Percentiles rank a stretch among this genome's conserved stretches.
Conservation (phyloP, 2,888 invertebrate genomes). For the Mesorhabditis spiculigera region DNA sequence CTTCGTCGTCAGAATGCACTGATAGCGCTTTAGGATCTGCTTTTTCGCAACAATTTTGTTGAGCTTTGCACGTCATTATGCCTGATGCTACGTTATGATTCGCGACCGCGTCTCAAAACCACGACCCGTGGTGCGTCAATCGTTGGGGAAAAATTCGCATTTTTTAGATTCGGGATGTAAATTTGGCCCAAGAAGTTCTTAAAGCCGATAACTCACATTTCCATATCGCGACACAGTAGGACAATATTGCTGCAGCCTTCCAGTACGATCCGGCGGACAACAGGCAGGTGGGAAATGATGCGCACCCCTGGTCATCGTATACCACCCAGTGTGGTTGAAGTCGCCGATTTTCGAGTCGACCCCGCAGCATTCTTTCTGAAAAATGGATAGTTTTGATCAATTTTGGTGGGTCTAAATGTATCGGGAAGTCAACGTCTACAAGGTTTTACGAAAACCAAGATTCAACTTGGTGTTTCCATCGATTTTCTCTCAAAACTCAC, state of each 20-base stretch:
- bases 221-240: conserved; percentile 47
- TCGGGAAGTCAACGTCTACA: not conserved
- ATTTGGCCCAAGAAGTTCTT: too few species aligned
- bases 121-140: too few species aligned
- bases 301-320: conserved; percentile 34
- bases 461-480: not conserved
- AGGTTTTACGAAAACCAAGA: not conserved
- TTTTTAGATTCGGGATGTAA: too few species aligned
- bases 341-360: conserved; percentile 56
- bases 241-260: conserved; percentile 41
- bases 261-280: conserved; percentile 49
- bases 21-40: too few species aligned
- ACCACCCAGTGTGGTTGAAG: conserved; percentile 52
- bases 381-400: not conserved
- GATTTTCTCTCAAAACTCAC: conserved; percentile 20
- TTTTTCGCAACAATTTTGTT: too few species aligned
- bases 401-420: too few species aligned
- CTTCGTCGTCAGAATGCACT: too few species aligned
- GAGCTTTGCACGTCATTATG: too few species aligned
- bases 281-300: conserved; percentile 55
- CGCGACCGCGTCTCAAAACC: too few species aligned
- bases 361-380: conserved; percentile 54
- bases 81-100: too few species aligned
- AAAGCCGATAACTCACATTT: conserved; percentile 37
- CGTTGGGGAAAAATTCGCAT: too few species aligned